Evolutionary conservation across 1,140 invertebrate species (phyloP).

Genomic region (Trichomalopsis sarcophagae): DNA sequence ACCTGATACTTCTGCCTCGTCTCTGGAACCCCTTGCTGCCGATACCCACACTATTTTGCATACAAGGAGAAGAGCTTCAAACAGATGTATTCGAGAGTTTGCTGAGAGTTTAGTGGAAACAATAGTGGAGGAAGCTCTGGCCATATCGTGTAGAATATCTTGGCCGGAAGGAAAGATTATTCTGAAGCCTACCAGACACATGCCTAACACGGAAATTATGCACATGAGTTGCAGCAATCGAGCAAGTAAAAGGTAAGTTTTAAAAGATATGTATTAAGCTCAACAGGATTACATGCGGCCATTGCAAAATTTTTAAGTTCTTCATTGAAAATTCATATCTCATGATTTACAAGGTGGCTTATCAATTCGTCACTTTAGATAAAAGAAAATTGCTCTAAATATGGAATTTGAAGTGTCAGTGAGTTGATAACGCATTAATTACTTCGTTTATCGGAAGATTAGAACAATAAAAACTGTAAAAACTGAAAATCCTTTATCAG

Average conservation of each 20-base stretch:
- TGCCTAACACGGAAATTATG: slow-evolving; percentile 42
- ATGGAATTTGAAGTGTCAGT: not conserved
- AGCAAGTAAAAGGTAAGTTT: slow-evolving; percentile 43
- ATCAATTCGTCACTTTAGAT: not conserved
- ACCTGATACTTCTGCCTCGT: slow-evolving; percentile 66
- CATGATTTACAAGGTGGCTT: not conserved
- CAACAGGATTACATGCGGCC: no score
- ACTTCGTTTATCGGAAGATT: not conserved
- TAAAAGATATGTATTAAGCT: no score
- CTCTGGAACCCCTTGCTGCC: slow-evolving; percentile 63
- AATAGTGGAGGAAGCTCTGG: slow-evolving; percentile 68
- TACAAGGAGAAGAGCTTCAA: slow-evolving; percentile 52
- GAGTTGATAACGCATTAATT: not conserved
- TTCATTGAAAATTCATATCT: not conserved
- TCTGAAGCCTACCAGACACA: slow-evolving; percentile 49
- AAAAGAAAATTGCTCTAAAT: not conserved
- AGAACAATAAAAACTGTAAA: not conserved
- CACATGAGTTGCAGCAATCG: slow-evolving; percentile 43
- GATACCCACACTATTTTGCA: slow-evolving; percentile 39
- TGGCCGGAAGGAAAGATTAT: slow-evolving; percentile 70
- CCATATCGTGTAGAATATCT: slow-evolving; percentile 69
- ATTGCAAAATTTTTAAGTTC: not conserved
- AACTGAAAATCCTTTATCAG: not conserved
- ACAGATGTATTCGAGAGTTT: slow-evolving; percentile 66
- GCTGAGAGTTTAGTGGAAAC: slow-evolving; percentile 65